A percentile compares a stretch with the other conserved stretches of the same genome.
Evolutionary conservation across 1,140 invertebrate species (phyloP).

Genomic region (Apis cerana): DNA sequence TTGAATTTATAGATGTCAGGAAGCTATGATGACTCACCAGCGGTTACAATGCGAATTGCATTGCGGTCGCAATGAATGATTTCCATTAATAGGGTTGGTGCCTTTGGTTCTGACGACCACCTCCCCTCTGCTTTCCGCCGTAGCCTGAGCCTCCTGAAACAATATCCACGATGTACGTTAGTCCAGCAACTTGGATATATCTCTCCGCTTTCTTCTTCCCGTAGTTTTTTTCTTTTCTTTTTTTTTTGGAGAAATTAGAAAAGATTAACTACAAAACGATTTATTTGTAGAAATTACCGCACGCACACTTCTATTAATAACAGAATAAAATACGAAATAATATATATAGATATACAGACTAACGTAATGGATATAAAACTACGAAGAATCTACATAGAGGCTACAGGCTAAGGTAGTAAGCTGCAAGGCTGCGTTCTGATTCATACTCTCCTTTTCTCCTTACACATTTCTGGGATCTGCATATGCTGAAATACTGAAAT

Average conservation of each 20-base stretch:
- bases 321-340: constrained; percentile 53
- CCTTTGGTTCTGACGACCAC: constrained; percentile 87
- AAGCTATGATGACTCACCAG: constrained; percentile 77
- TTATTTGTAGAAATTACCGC: constrained; percentile 62
- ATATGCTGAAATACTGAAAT: constrained; percentile 57
- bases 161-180: constrained; percentile 80
- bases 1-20: constrained; percentile 49
- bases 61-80: constrained; percentile 76
- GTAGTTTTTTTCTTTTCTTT: constrained; percentile 26
- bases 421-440: constrained; percentile 72
- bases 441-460: constrained; percentile 65
- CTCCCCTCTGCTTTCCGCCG: constrained; percentile 83
- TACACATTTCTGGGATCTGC: constrained; percentile 63
- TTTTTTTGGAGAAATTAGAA: constrained; percentile 46
- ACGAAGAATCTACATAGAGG: constrained; percentile 76
- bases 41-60: constrained; percentile 79
- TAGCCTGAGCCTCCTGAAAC: constrained; percentile 84
- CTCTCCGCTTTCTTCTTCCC: constrained; percentile 73
- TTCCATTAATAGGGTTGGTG: constrained; percentile 88
- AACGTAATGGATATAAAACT: constrained; percentile 59
- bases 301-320: constrained; percentile 65
- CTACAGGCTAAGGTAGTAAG: constrained; percentile 81
- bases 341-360: constrained; percentile 47
- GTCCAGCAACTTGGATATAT: constrained; percentile 84
- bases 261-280: constrained; percentile 51